Evolutionary conservation across 2,797 vertebrate genomes (phyloP), one percentile per base, ranked within the genome.

Genomic region (Mycteria americana): DNA sequence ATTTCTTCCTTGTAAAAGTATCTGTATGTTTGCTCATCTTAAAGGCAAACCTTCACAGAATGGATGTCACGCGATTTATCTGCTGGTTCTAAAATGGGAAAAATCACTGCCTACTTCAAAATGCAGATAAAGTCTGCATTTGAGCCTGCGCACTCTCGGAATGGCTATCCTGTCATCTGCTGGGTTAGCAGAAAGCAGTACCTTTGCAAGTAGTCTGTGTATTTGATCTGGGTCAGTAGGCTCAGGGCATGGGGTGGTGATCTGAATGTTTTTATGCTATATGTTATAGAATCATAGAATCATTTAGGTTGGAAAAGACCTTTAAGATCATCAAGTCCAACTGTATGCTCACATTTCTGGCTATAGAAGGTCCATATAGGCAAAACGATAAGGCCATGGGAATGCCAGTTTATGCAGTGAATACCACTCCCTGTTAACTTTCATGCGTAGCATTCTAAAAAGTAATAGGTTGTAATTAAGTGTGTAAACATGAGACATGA

Each of bases 31-130:
- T 30, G 50, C 24, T 51, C 2, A 1, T 67, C 33, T 48, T 70
- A 43, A 17, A 31, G 57, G 35, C 16, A 30, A 59, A 23, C 33
- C 35, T 30, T 45, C 48, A n/a, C n/a, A 57, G 73, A 78, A 65
- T 1, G 19, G 28, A 33, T 14, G 23, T 25, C 31, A 30, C 10
- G 0, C 2, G 0, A 43, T 77, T 64, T n/a, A 65, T 30, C 28
- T 59, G 7, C 59, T 28, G 23, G 22, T 28, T 64, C 27, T 50
- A 28, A 57, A 70, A 63, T 4, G 10, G 15, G 50, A 18, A 62
- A 13, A 54, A 50, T 31, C 63, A 4, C 41, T 37, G 35, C 11
- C 31, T 41, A 9, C 16, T 57, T 64, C 3, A 3, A 72, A 72
- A 41, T 48, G 41, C 35, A 48, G 65, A 9, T 27, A 6, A 43